A percentile compares a stretch with the other conserved stretches of the same genome.
Conservation (phyloP, 2,113 vertebrate species). For the Chaetops frenatus region DNA sequence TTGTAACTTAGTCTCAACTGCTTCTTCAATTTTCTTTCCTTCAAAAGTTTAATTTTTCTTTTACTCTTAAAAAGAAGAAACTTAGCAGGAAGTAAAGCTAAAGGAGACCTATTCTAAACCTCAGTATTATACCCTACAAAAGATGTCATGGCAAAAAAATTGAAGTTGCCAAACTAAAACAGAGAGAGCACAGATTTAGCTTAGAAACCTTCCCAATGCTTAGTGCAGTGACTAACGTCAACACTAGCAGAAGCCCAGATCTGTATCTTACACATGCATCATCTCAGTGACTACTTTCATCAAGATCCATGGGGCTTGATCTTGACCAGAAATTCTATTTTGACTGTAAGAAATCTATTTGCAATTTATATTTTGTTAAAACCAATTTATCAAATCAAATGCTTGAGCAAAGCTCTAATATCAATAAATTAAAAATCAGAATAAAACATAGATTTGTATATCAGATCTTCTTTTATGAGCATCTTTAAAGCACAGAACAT, state of each 20-base stretch:
- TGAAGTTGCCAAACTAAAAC: background rate
- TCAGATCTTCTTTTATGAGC: background rate
- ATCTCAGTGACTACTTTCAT: background rate
- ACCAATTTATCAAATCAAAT: background rate
- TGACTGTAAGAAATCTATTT: background rate
- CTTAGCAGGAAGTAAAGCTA: background rate
- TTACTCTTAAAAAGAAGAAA: background rate
- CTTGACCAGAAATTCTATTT: background rate
- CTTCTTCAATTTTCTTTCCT: background rate
- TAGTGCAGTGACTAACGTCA: background rate
- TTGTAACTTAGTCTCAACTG: background rate
- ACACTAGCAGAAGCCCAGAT: fast-evolving
- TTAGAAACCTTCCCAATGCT: background rate
- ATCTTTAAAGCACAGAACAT: background rate
- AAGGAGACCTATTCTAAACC: background rate
- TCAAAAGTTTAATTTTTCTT: background rate
- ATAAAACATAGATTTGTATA: background rate
- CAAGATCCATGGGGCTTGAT: background rate
- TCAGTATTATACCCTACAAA: background rate
- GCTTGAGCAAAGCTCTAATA: background rate
- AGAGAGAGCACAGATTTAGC: background rate
- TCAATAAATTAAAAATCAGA: background rate
- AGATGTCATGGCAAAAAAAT: background rate
- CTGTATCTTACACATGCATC: background rate
- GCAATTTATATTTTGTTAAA: background rate